Evolutionary conservation across 2,797 vertebrate species (phyloP).

Genomic region (Varecia variegata): DNA sequence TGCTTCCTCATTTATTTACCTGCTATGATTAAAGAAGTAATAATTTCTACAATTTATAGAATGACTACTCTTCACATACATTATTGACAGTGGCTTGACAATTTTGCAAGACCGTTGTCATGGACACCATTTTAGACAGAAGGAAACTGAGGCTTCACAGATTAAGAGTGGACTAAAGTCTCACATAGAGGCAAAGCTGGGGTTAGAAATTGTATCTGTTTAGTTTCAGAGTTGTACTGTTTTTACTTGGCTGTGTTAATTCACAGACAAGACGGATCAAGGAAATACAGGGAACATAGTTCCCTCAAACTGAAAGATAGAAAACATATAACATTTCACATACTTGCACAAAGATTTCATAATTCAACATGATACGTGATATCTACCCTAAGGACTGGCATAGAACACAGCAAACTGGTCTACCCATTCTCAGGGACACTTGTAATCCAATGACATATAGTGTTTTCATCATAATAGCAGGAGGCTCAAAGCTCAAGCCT

Average conservation of each 20-base stretch:
- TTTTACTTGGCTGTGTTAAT: too few relatives aligned
- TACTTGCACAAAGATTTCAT: neutral
- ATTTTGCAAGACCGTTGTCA: neutral
- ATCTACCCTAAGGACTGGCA: too few relatives aligned
- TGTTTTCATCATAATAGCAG: neutral
- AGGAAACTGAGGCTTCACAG: neutral
- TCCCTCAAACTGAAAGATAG: neutral
- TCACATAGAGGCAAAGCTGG: neutral
- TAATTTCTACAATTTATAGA: neutral
- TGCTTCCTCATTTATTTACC: neutral
- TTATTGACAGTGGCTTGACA: rapidly evolving
- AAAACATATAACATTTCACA: neutral
- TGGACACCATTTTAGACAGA: rapidly evolving
- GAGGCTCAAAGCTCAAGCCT: neutral
- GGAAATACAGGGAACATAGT: rapidly evolving
- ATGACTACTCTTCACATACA: rapidly evolving
- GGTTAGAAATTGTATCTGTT: neutral
- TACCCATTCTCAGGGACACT: rapidly evolving
- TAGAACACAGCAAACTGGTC: neutral
- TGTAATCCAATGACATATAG: too few relatives aligned
- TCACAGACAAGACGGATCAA: neutral
- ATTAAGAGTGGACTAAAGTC: rapidly evolving
- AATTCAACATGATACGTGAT: rapidly evolving
- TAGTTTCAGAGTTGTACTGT: neutral
- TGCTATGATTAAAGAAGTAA: neutral